These are phyloP conservation scores for Brachyrhaphis roseni DNA, from an alignment of 2,797 vertebrate species.

Conservation along the genomic window DNA sequence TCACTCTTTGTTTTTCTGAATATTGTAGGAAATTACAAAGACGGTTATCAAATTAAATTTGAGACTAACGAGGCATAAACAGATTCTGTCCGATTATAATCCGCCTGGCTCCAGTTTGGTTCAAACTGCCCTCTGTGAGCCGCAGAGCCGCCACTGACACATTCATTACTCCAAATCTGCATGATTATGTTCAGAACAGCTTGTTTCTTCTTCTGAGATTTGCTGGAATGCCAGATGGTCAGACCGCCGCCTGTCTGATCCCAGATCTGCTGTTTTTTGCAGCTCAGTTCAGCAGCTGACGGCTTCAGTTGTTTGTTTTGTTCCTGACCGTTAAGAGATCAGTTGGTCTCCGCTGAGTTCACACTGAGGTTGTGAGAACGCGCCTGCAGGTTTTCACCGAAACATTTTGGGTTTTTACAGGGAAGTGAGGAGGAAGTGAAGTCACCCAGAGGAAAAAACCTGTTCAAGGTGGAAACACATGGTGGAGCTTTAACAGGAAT, in stretches of 20 bases:
- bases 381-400: neutral
- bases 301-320: neutral
- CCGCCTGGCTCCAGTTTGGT: neutral
- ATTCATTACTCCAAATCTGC: constrained; percentile 1
- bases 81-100: neutral
- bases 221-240: constrained; percentile 12
- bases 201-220: constrained; percentile 14
- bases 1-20: neutral
- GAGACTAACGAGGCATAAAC: neutral
- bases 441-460: neutral
- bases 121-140: neutral
- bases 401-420: neutral
- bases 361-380: neutral
- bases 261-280: neutral
- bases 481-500: neutral
- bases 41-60: neutral
- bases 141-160: neutral
- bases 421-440: neutral
- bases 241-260: neutral
- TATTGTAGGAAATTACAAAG: neutral
- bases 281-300: neutral
- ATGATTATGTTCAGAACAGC: constrained; percentile 11
- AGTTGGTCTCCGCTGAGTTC: constrained; percentile 1
- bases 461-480: neutral
- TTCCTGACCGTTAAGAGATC: neutral